A percentile compares a stretch with the other conserved stretches of the same genome.
These are phyloP conservation scores for Stegodyphus mimosarum DNA, from an alignment of 1,140 invertebrate species.

Conservation along the genomic window DNA sequence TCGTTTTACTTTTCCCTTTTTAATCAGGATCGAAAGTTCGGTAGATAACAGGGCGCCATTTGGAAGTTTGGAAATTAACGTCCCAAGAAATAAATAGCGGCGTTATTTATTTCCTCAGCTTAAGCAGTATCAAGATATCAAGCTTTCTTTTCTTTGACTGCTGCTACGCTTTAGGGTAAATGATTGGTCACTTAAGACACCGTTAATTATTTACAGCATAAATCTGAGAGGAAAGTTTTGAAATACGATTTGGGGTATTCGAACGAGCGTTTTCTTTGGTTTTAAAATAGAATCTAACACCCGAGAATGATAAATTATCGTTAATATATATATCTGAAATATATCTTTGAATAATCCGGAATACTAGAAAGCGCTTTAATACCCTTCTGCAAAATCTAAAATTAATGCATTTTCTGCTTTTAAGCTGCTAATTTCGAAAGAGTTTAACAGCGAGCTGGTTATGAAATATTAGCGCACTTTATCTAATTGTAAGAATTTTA, in stretches of 20 bases:
- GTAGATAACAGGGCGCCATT: conserved; percentile 55
- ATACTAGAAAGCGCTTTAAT: no score
- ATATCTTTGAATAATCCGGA: no score
- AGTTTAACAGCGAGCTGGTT: no score
- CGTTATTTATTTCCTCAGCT: conserved; percentile 54
- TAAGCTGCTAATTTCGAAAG: no score
- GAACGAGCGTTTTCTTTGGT: no score
- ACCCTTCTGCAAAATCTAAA: no score
- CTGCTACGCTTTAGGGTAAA: conserved; percentile 12
- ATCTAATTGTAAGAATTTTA: no score
- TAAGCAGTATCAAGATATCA: conserved; percentile 57
- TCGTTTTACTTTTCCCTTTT: conserved; percentile 32
- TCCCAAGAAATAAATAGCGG: conserved; percentile 44
- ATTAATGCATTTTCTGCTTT: no score
- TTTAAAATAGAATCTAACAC: no score
- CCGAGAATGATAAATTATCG: no score
- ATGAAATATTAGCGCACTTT: no score
- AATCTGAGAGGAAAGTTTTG: conserved; percentile 4
- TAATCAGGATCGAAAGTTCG: conserved; percentile 56
- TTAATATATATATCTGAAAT: no score
- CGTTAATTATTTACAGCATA: conserved; percentile 20
- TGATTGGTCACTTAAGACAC: conserved; percentile 46
- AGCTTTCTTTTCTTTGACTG: conserved; percentile 14
- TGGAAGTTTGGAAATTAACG: conserved; percentile 50
- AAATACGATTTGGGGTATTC: conserved; percentile 11